A percentile compares a stretch with the other conserved stretches of the same genome.
These are phyloP conservation scores for Drosophila crucigera DNA, from an alignment of 2,888 invertebrate genomes.

Conservation along the genomic window DNA sequence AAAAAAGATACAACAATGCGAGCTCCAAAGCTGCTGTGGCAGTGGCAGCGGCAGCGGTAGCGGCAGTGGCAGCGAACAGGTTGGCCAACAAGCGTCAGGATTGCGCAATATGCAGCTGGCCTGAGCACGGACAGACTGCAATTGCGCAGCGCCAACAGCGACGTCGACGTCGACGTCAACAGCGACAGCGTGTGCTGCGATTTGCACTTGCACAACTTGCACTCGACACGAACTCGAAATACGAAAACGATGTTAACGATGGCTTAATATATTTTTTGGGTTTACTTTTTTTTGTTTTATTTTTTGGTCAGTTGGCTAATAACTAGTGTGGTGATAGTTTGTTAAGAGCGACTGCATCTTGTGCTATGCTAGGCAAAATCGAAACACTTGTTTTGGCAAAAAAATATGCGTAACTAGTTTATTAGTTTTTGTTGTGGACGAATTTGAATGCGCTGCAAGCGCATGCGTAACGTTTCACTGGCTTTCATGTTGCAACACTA, in stretches of 20 bases:
- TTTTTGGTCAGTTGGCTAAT: conserved; percentile 73
- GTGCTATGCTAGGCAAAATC: conserved; percentile 6
- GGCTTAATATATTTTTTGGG: conserved; percentile 52
- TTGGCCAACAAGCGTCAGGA: conserved; percentile 68
- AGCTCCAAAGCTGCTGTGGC: neutral
- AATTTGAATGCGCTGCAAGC: conserved; percentile 59
- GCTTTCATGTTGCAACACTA: conserved; percentile 68
- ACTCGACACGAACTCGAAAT: conserved; percentile 29
- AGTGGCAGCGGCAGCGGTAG: neutral
- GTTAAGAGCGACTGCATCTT: conserved; percentile 52
- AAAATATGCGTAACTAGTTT: conserved; percentile 39
- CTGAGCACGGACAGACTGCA: conserved; percentile 47
- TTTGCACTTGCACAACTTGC: conserved; percentile 68
- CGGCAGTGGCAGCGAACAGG: conserved; percentile 57
- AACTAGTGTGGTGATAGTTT: conserved; percentile 55
- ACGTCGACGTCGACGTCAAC: conserved; percentile 13
- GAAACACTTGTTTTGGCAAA: conserved; percentile 9
- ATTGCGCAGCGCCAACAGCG: conserved; percentile 38
- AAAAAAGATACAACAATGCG: conserved; percentile 43
- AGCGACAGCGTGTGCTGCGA: conserved; percentile 47
- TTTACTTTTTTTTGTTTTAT: conserved; percentile 9
- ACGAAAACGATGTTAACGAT: conserved; percentile 32
- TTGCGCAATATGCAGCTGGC: conserved; percentile 78
- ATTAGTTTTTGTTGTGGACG: conserved; percentile 28
- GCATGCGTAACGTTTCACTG: conserved; percentile 73